phyloP scores from a whole-genome alignment of 2,797 vertebrate genomes.

The Megaceryle alcyon region DNA sequence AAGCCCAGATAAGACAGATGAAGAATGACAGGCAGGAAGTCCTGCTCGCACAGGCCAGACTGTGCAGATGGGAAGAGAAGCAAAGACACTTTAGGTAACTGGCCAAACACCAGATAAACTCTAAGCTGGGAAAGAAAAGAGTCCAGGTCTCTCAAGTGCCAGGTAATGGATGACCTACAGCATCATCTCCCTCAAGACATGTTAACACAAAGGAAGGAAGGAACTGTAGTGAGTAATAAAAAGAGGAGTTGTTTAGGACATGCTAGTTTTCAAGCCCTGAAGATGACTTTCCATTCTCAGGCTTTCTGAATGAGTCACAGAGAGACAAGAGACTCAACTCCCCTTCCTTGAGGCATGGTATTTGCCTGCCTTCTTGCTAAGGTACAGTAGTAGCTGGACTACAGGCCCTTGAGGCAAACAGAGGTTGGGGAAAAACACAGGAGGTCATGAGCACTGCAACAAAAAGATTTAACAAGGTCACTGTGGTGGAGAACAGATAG shows the following conservation, averaged over 20 bases:
- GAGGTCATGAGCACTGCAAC: neutral
- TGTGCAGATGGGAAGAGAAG: neutral
- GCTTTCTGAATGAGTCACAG: neutral
- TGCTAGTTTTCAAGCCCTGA: neutral
- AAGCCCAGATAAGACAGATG: neutral
- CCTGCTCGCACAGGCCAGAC: neutral
- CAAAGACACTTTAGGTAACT: neutral
- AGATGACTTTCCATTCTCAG: neutral
- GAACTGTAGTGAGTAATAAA: neutral
- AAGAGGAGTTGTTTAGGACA: neutral
- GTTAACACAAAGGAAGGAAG: neutral
- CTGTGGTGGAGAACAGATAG: neutral
- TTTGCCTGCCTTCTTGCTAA: neutral
- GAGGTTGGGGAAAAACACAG: neutral
- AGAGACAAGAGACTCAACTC: neutral
- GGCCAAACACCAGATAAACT: neutral
- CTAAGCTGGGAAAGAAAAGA: neutral
- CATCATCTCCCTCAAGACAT: neutral
- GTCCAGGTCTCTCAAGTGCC: neutral
- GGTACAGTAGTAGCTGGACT: neutral
- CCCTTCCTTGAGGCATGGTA: neutral
- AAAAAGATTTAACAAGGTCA: neutral
- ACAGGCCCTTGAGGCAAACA: neutral
- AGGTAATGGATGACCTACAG: neutral
- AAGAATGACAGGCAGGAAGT: constrained; percentile 33